Percentiles rank a stretch among this genome's conserved stretches.
phyloP scores from a whole-genome alignment of 1,140 invertebrate genomes.

The Euborellia annulipes region DNA sequence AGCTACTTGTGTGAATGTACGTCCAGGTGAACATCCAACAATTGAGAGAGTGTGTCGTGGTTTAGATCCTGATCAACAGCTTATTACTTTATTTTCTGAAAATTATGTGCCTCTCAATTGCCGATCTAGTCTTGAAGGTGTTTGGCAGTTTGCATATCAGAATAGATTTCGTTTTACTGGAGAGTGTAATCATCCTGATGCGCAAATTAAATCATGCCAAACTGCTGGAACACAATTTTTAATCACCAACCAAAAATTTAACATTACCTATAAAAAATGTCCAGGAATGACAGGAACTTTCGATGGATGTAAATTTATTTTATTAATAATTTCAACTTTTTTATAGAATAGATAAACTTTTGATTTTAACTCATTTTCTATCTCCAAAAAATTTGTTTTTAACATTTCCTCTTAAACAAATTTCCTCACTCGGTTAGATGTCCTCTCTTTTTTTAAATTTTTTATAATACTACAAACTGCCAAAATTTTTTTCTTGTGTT shows the following conservation, averaged over 20 bases:
- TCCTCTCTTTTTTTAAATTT: conserved; percentile 6
- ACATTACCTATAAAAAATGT: conserved; percentile 85
- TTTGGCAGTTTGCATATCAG: conserved; percentile 90
- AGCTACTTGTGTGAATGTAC: conserved; percentile 59
- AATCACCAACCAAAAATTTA: conserved; percentile 94
- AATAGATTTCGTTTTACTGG: conserved; percentile 80
- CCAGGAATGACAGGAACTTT: conserved; percentile 68
- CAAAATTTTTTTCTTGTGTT: too few relatives aligned
- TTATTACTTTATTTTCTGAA: conserved; percentile 76
- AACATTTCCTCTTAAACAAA: too few relatives aligned
- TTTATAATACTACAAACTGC: too few relatives aligned
- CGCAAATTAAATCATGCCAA: conserved; percentile 85
- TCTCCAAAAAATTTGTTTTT: too few relatives aligned
- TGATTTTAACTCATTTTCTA: too few relatives aligned
- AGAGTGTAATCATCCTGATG: conserved; percentile 74
- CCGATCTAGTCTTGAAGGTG: conserved; percentile 79
- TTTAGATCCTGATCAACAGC: conserved; percentile 57
- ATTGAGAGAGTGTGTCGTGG: conserved; percentile 59
- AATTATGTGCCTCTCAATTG: conserved; percentile 86
- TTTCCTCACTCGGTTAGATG: conserved; percentile 5
- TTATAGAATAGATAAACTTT: too few relatives aligned
- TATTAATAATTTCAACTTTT: conserved; percentile 2
- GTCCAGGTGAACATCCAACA: conserved; percentile 41
- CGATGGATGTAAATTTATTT: conserved; percentile 48
- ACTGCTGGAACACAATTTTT: conserved; percentile 88